These are phyloP conservation scores for Colaptes auratus DNA, from an alignment of 2,113 vertebrate species.

Conservation along the genomic window DNA sequence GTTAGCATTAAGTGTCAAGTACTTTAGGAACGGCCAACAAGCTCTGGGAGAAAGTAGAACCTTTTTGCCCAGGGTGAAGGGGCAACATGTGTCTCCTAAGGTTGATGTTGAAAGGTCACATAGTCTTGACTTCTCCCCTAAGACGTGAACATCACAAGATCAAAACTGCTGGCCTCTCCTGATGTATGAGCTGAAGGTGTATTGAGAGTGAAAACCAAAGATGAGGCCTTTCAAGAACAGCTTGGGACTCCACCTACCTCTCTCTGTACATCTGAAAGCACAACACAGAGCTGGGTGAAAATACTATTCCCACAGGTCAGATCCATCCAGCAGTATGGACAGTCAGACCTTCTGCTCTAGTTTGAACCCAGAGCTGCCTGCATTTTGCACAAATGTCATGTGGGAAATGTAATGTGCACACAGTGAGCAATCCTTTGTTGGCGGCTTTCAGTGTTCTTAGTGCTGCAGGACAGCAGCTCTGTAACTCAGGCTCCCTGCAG, in stretches of 20 bases:
- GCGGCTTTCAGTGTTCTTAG: background rate
- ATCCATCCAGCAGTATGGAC: background rate
- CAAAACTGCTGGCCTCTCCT: background rate
- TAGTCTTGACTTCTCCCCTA: background rate
- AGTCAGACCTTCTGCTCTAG: background rate
- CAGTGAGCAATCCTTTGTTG: background rate
- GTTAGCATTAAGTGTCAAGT: background rate
- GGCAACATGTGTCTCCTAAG: background rate
- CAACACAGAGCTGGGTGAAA: background rate
- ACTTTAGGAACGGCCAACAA: background rate
- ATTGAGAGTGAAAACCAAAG: background rate
- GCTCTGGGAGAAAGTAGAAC: background rate
- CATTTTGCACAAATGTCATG: fast-evolving
- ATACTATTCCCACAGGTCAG: background rate
- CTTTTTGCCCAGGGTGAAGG: background rate
- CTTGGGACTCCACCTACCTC: background rate
- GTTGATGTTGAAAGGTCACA: background rate
- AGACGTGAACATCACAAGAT: background rate
- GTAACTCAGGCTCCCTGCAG: background rate
- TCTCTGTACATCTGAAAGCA: fast-evolving
- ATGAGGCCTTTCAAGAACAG: background rate
- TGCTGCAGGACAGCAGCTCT: background rate
- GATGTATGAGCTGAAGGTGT: no score
- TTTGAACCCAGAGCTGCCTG: fast-evolving
- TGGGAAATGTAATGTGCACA: background rate